A percentile compares a stretch with the other conserved stretches of the same genome.
phyloP scores from a whole-genome alignment of 2,888 invertebrate genomes.

The Melolontha melolontha region DNA sequence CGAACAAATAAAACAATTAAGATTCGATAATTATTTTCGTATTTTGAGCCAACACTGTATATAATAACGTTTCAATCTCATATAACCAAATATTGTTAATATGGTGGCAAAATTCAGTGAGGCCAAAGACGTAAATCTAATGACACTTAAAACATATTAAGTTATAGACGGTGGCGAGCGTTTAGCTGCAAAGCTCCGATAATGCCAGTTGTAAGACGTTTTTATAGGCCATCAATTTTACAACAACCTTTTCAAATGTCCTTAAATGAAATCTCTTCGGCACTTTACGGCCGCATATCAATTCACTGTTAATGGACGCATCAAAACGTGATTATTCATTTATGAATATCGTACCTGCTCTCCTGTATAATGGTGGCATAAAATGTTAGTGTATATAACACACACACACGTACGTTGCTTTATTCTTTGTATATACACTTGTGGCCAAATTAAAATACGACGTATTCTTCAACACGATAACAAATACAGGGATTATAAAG shows the following conservation, averaged over 20 bases:
- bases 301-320: slow-evolving; percentile 31
- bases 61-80: background rate
- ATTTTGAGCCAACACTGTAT: too few relatives aligned
- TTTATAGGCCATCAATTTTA: slow-evolving; percentile 35
- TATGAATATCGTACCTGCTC: slow-evolving; percentile 19
- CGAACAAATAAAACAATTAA: too few relatives aligned
- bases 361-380: slow-evolving; percentile 6
- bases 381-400: background rate
- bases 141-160: slow-evolving; percentile 25
- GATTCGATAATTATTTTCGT: too few relatives aligned
- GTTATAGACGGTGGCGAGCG: slow-evolving; percentile 20
- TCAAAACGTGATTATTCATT: slow-evolving; percentile 39
- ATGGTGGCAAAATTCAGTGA: background rate
- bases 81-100: slow-evolving; percentile 1
- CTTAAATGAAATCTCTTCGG: slow-evolving; percentile 24
- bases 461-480: too few relatives aligned
- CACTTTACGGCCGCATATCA: slow-evolving; percentile 32
- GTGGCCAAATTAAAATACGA: too few relatives aligned
- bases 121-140: slow-evolving; percentile 13
- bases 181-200: slow-evolving; percentile 32
- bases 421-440: too few relatives aligned
- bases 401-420: too few relatives aligned
- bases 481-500: too few relatives aligned
- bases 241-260: slow-evolving; percentile 37
- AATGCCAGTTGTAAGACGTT: slow-evolving; percentile 32